phyloP scores from a whole-genome alignment of 1,140 invertebrate genomes.

The Zaprionus davidi region DNA sequence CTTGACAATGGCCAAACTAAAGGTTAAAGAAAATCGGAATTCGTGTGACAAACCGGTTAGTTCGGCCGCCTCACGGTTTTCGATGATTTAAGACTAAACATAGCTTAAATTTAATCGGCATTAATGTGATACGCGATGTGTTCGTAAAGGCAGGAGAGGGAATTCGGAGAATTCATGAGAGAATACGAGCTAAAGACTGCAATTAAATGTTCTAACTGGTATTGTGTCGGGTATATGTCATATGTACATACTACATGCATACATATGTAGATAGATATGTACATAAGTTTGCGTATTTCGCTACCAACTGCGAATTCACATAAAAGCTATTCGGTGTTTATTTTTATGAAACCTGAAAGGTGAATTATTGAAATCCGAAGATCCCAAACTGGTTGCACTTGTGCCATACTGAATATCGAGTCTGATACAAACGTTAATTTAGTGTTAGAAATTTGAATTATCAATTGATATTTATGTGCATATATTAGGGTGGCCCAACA shows the following conservation, averaged over 20 bases:
- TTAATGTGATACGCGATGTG: constrained; percentile 1
- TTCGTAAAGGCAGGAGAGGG: constrained; percentile 18
- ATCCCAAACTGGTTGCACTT: constrained; percentile 50
- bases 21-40: constrained; percentile 30
- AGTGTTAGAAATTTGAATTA: background rate
- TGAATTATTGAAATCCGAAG: constrained; percentile 31
- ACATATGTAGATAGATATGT: background rate
- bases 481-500: background rate
- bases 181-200: constrained; percentile 44
- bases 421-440: background rate
- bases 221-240: constrained; percentile 29
- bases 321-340: constrained; percentile 38
- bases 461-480: background rate
- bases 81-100: constrained; percentile 39
- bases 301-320: constrained; percentile 13
- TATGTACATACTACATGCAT: background rate
- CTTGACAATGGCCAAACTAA: constrained; percentile 34
- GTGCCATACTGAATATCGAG: background rate
- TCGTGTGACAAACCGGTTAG: constrained; percentile 65
- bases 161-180: constrained; percentile 43
- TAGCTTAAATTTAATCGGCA: constrained; percentile 58
- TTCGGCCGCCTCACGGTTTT: constrained; percentile 11
- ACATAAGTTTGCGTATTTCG: constrained; percentile 3
- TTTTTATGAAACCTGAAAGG: constrained; percentile 55
- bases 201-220: constrained; percentile 58